Base-by-base conservation (phyloP, 2,888 invertebrate species). In the Diaprepes abbreviatus region DNA sequence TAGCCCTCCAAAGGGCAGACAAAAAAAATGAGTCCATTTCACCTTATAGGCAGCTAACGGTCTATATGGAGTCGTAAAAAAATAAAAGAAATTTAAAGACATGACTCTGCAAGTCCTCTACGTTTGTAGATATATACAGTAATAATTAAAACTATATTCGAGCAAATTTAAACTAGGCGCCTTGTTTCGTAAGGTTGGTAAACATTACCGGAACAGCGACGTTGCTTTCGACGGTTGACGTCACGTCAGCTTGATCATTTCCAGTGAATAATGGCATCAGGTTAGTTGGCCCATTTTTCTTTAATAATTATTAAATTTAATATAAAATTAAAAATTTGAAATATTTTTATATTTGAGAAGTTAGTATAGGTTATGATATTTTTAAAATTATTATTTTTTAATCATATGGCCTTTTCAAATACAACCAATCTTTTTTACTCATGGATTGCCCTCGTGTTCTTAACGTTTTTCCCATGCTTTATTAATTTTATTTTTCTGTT, bases 241-340 rank as follows among this genome's bases (percentile, higher is more conserved):
- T 45, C 55, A 65, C 36, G 33, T 33, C n/a, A 48, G 14, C 24
- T 5, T 40, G 6, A 21, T 55, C 57, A 52, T 63, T 67, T 68
- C 38, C 38, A 40, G 65, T 45, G 50, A 73, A 78, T 73, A 75
- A 79, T 79, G 79, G 78, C 79, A 74, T 78, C 79, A 77, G 78
- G 79, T 79, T 77, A 77, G 76, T 79, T 74, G 69, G 33, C 36
- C 52, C 19, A 21, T 66, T 71, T 64, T 5, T 55, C 35, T 45
- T 40, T 19, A 19, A 7, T 45, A n/a, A 6, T 40, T 55, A 24
- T 4, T 7, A 35, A 50, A 59, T 35, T 65, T 2, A 9, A n/a
- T 38, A 24, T 14, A 33, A 5, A 14, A 38, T 14, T 36, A 10
- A 16, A 36, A 36, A 10, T 58, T 50, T 28, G 48, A 10, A 9